Conservation (phyloP, 1,140 invertebrate genomes). For the Oppia nitens region DNA sequence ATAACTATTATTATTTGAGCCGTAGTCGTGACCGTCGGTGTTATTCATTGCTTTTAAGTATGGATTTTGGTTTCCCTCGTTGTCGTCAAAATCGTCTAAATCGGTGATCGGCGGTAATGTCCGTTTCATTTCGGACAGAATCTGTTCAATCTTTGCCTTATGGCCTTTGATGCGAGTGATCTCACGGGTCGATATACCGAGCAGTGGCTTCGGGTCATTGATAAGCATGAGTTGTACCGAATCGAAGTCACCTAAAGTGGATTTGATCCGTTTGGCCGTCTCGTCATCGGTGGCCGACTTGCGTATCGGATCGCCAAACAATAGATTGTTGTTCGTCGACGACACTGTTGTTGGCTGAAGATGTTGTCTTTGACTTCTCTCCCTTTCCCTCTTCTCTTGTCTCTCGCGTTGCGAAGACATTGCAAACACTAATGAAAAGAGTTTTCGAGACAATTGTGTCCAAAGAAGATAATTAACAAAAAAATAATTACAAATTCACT, state of each 20-base stretch:
- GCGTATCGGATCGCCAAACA: conserved; percentile 15
- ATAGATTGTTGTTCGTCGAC: neutral
- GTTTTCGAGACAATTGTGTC: too few relatives aligned
- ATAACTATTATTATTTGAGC: neutral
- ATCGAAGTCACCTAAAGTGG: conserved; percentile 50
- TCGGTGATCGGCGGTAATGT: conserved; percentile 10
- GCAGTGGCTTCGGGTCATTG: conserved; percentile 44
- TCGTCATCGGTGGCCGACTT: conserved; percentile 35
- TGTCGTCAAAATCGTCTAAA: conserved; percentile 9
- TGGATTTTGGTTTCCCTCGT: neutral
- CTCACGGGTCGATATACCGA: conserved; percentile 36
- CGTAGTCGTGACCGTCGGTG: neutral
- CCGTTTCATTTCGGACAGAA: conserved; percentile 15
- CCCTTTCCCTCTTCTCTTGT: conserved; percentile 1
- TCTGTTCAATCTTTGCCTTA: conserved; percentile 15
- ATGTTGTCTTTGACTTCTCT: neutral
- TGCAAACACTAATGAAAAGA: too few relatives aligned
- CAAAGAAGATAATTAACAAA: too few relatives aligned
- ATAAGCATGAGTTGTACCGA: conserved; percentile 41
- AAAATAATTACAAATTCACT: too few relatives aligned
- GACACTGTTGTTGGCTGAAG: neutral
- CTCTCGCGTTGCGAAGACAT: neutral
- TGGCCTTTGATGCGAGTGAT: conserved; percentile 5
- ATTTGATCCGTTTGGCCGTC: conserved; percentile 52
- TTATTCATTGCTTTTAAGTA: neutral